Base-by-base conservation (phyloP, 2,113 vertebrate genomes). In the Zingel zingel region DNA sequence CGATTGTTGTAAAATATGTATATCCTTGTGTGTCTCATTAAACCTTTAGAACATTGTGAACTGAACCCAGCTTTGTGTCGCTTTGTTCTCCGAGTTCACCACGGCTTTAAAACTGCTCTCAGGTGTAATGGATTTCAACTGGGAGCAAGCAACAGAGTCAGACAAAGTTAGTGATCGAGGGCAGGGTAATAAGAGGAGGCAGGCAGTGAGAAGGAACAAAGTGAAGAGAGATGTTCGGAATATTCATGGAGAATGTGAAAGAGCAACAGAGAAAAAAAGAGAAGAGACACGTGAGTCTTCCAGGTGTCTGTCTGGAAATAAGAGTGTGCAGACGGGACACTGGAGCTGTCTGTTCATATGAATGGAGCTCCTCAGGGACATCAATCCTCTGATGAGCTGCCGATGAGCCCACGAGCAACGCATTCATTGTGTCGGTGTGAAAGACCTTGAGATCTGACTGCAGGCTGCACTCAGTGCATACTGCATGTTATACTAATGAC, bases 81-180 rank as follows among this genome's bases (percentile, higher is more conserved):
- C 27, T 27, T 27, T 33, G 30, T 33, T 33, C 30, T 33, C 30
- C 30, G 5, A 33, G 30, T 5, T 33, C 30, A 1, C 1, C 30
- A 1, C 30, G 5, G 30, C 5, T 27, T 27, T 27, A 27, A 27
- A 27, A 27, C 62, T 39, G 54, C 66, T 72, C 36, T 70, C 61
- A 48, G 69, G 19, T 50, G 73, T 72, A 53, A 76, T 69, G 71
- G 74, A 77, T 85, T 87, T 78, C 64, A 65, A n/a, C 27, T 21
- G 59, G 39, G 45, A 3, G 61, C 39, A 16, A 65, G 30, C 47
- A 43, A 43, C 21, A 27, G 30, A 69, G 59, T 48, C 67, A 33
- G 57, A 33, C 58, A 56, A 45, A 71, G 48, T 23, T 3, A 71
- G 68, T 30, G 11, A 77, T 6, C 23, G 36, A 77, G 57, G n/a